Evolutionary conservation across 2,113 vertebrate species (phyloP).

Genomic region (sheep (Ovis aries)): ARS-UI_Ramb_v3.0 NC_082741.1:2348501-2349000

Average conservation of each 20-base stretch:
- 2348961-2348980: not conserved
- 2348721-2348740: not conserved
- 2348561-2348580: not conserved
- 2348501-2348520: not conserved
- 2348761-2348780: not conserved
- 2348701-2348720: not conserved
- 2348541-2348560: not conserved
- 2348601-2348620: not conserved
- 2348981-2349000: not conserved
- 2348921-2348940: not conserved
- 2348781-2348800: too few relatives aligned
- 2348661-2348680: rapidly evolving
- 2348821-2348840: rapidly evolving
- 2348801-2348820: not conserved
- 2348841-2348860: rapidly evolving
- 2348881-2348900: not conserved
- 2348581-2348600: not conserved
- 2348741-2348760: not conserved
- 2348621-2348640: not conserved
- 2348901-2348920: rapidly evolving
- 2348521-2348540: not conserved
- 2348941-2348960: rapidly evolving
- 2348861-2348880: not conserved
- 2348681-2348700: not conserved
- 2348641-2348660: rapidly evolving